Evolutionary conservation across 1,140 invertebrate species (phyloP).

Genomic region (Monochamus saltuarius): DNA sequence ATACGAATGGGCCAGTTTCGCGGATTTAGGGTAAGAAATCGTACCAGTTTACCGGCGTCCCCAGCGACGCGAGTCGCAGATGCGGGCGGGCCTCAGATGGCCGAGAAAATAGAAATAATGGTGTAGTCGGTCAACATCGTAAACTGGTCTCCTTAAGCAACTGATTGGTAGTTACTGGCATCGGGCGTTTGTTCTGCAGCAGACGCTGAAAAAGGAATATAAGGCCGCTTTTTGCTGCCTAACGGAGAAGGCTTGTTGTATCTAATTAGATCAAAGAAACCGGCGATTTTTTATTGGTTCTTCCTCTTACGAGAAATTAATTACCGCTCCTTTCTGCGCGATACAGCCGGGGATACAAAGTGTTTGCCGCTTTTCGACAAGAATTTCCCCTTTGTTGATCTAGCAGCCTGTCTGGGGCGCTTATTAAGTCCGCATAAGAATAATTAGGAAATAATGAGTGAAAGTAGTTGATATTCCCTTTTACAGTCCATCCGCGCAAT

Average conservation of each 20-base stretch:
- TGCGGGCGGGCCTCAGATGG: slow-evolving; percentile 32
- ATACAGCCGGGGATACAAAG: too few relatives aligned
- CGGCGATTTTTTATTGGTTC: slow-evolving; percentile 4
- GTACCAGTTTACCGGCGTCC: too few relatives aligned
- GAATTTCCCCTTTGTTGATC: too few relatives aligned
- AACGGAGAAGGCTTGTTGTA: slow-evolving; percentile 3
- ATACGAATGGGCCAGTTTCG: too few relatives aligned
- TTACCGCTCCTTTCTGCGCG: background rate
- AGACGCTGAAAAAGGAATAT: slow-evolving; percentile 3
- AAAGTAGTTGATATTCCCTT: too few relatives aligned
- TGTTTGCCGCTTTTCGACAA: too few relatives aligned
- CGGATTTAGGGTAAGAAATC: too few relatives aligned
- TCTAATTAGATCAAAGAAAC: slow-evolving; percentile 8
- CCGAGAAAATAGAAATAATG: slow-evolving; percentile 36
- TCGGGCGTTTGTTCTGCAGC: slow-evolving; percentile 21
- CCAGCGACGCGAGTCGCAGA: background rate
- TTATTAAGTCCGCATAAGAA: too few relatives aligned
- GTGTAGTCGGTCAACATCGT: slow-evolving; percentile 37
- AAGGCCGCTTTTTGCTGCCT: background rate
- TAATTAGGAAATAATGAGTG: too few relatives aligned
- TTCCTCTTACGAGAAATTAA: slow-evolving; percentile 6
- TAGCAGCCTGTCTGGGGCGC: too few relatives aligned
- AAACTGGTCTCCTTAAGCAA: slow-evolving; percentile 32
- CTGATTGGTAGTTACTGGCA: slow-evolving; percentile 31
- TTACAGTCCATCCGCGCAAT: too few relatives aligned